These are phyloP conservation scores for Andrena cerasifolii DNA, from an alignment of 1,140 invertebrate species.

Conservation along the genomic window DNA sequence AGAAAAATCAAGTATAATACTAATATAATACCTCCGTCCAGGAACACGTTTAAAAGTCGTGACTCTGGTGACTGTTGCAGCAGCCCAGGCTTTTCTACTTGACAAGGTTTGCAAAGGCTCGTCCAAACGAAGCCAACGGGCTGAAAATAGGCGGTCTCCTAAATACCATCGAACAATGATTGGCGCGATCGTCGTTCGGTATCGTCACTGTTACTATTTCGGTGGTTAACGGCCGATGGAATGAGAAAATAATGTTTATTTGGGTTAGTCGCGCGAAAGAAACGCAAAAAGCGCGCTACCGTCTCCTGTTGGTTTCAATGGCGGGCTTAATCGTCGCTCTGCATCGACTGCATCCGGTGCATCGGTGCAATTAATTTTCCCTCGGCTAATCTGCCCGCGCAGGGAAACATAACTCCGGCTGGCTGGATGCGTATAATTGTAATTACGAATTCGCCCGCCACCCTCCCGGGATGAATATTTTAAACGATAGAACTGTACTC, in stretches of 20 bases:
- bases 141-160: conserved; percentile 57
- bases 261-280: conserved; percentile 32
- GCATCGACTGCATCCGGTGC: conserved; percentile 9
- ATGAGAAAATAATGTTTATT: conserved; percentile 52
- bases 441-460: not conserved
- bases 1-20: no score
- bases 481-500: not conserved
- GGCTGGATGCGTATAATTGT: conserved; percentile 9
- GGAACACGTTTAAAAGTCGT: no score
- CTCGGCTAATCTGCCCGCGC: not conserved
- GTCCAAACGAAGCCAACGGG: not conserved
- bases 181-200: conserved; percentile 50
- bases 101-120: no score
- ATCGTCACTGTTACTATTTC: conserved; percentile 51
- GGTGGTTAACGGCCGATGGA: conserved; percentile 19
- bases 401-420: not conserved
- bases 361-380: conserved; percentile 24
- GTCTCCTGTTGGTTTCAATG: not conserved
- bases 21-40: no score
- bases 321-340: conserved; percentile 28
- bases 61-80: no score
- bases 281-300: conserved; percentile 12
- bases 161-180: conserved; percentile 60
- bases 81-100: no score
- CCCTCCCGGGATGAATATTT: not conserved